These are phyloP conservation scores for Thrips palmi DNA, from an alignment of 1,140 invertebrate species.

Conservation along the genomic window DNA sequence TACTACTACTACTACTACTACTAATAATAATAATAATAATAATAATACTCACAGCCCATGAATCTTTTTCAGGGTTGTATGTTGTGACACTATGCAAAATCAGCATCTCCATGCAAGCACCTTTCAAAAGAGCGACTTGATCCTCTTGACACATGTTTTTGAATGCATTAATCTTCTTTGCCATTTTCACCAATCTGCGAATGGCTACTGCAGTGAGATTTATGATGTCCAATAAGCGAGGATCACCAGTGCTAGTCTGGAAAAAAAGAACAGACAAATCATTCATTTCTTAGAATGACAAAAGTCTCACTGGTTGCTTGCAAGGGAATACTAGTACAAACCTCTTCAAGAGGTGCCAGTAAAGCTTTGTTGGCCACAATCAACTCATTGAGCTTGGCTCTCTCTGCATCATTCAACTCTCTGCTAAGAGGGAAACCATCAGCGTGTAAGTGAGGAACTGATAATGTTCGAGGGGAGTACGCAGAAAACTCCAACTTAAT, in stretches of 20 bases:
- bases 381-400: constrained; percentile 62
- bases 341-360: constrained; percentile 60
- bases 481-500: constrained; percentile 66
- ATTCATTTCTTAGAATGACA: not conserved
- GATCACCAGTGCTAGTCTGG: constrained; percentile 38
- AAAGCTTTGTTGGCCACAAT: constrained; percentile 68
- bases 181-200: constrained; percentile 75
- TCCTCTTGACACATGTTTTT: constrained; percentile 82
- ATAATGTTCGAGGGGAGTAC: constrained; percentile 26
- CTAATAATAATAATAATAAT: constrained; percentile 9
- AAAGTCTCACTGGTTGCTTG: constrained; percentile 5
- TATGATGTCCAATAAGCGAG: constrained; percentile 60
- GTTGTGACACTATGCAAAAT: constrained; percentile 72
- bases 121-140: constrained; percentile 76
- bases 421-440: constrained; percentile 36
- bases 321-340: constrained; percentile 3
- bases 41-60: constrained; percentile 83
- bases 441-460: constrained; percentile 22
- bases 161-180: constrained; percentile 73
- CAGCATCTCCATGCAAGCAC: constrained; percentile 82
- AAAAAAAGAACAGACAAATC: constrained; percentile 12
- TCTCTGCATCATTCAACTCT: constrained; percentile 62
- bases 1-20: too few relatives aligned
- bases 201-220: constrained; percentile 84
- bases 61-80: constrained; percentile 65